Base-by-base conservation (phyloP, 2,888 invertebrate genomes). In the Rhagonycha lutea region DNA sequence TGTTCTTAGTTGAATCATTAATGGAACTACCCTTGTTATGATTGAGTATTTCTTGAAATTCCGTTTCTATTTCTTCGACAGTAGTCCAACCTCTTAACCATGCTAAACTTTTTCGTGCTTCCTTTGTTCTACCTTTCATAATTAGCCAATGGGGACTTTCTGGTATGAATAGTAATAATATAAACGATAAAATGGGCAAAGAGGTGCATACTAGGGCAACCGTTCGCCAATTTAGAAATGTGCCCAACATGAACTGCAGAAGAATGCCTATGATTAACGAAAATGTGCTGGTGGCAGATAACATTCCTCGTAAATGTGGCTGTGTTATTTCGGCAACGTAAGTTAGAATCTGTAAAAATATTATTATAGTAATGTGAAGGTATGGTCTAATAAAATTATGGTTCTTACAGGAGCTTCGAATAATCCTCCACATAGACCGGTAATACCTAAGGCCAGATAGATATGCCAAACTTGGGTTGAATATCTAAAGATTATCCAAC, bases 271-370 rank as follows among this genome's bases (percentile, higher is more conserved):
- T 87, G 76, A 95, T 94, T 80, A 95, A 92, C 80, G 93, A 91
- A 87, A 94, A 91, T 0, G 94, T 92, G 77, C 95, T 94, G 18
- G 94, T 92, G 8, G 95, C 94, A 0, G 94, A 90, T 2, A 94
- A 88, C 81, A 92, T 90, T 1, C 95, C 95, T 28, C 95, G 91
- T 61, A 95, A 89, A 83, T 94, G 92, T 0, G 95, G 95, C 85
- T 95, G 93, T 0, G 95, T 94, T 70, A 95, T 92, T 88, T 95
- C 95, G 8, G 95, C 95, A 12, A 95, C 95, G 85, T 95, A 95
- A 0, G 95, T 95, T 82, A 95, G 87, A 47, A 95, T 93, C 93
- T 94, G 83, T 18, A 85, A 84, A 76, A 78, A 60, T 18, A n/a
- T 10, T 18, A 62, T 18, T 18, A 62, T 12, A 65, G n/a, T 65